Evolutionary conservation across 2,888 invertebrate species (phyloP).

Genomic region (Rhagonycha fulva): DNA sequence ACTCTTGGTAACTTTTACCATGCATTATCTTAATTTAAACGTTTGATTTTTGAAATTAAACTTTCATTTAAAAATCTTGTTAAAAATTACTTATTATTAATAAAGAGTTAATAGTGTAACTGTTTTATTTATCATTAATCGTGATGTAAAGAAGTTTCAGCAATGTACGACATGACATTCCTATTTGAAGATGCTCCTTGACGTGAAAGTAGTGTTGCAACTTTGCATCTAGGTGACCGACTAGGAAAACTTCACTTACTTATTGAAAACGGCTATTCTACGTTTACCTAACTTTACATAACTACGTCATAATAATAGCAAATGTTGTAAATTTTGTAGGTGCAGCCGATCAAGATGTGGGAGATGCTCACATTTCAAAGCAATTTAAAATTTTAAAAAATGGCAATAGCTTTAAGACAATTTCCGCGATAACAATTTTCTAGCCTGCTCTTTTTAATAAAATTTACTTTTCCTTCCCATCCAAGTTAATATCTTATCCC

Average conservation of each 20-base stretch:
- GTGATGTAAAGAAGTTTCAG: constrained; percentile 14
- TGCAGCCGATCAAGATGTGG: constrained; percentile 10
- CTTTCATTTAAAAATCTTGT: too few species aligned
- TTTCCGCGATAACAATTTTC: neutral
- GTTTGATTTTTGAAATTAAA: too few species aligned
- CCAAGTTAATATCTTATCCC: too few species aligned
- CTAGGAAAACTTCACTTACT: constrained; percentile 28
- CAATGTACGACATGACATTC: constrained; percentile 46
- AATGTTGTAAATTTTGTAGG: constrained; percentile 15
- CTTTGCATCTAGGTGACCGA: constrained; percentile 45
- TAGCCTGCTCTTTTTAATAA: neutral
- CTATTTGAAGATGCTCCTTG: constrained; percentile 50
- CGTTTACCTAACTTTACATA: neutral
- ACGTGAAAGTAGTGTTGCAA: constrained; percentile 54
- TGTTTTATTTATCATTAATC: constrained; percentile 8
- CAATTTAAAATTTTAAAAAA: constrained; percentile 1
- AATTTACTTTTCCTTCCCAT: neutral
- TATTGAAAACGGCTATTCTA: constrained; percentile 22
- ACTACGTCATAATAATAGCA: constrained; percentile 7
- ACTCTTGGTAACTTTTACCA: too few species aligned
- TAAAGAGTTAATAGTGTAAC: neutral
- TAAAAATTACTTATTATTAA: neutral
- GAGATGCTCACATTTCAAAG: constrained; percentile 8
- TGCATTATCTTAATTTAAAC: too few species aligned
- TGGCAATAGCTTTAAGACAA: neutral